Evolutionary conservation across 2,888 invertebrate genomes (phyloP).

Genomic region (Helobdella robusta): DNA sequence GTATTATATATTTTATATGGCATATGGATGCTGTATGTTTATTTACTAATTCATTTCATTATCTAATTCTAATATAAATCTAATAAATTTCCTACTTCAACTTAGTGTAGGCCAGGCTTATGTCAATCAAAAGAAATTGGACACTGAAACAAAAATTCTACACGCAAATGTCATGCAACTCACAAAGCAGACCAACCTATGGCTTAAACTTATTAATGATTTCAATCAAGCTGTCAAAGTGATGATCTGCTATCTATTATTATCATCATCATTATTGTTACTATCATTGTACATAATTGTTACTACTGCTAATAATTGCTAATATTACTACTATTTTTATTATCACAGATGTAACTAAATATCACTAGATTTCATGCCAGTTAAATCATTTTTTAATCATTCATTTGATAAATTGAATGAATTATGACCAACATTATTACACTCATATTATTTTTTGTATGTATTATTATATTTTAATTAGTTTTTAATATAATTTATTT

Average conservation of each 20-base stretch:
- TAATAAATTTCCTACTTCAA: background rate
- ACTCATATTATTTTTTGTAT: too few relatives aligned
- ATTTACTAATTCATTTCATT: background rate
- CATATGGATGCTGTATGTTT: background rate
- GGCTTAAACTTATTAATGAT: conserved; percentile 69
- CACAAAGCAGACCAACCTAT: conserved; percentile 89
- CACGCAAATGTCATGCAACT: conserved; percentile 77
- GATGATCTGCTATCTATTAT: too few relatives aligned
- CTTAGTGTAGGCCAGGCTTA: conserved; percentile 91
- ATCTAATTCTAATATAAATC: background rate
- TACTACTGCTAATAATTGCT: background rate
- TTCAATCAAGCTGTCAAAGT: conserved; percentile 54
- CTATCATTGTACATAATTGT: background rate
- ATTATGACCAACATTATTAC: too few relatives aligned
- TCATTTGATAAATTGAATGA: too few relatives aligned
- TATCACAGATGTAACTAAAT: too few relatives aligned
- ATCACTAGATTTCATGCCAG: too few relatives aligned
- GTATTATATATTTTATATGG: background rate
- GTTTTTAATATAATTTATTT: background rate
- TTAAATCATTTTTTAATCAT: too few relatives aligned
- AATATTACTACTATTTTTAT: too few relatives aligned
- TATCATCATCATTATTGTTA: background rate
- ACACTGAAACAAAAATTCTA: conserved; percentile 89
- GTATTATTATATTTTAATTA: background rate
- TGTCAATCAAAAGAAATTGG: conserved; percentile 89